Percentiles rank a stretch among this genome's conserved stretches.
phyloP scores from a whole-genome alignment of 2,797 vertebrate species.

The Molossus alvarezi region DNA sequence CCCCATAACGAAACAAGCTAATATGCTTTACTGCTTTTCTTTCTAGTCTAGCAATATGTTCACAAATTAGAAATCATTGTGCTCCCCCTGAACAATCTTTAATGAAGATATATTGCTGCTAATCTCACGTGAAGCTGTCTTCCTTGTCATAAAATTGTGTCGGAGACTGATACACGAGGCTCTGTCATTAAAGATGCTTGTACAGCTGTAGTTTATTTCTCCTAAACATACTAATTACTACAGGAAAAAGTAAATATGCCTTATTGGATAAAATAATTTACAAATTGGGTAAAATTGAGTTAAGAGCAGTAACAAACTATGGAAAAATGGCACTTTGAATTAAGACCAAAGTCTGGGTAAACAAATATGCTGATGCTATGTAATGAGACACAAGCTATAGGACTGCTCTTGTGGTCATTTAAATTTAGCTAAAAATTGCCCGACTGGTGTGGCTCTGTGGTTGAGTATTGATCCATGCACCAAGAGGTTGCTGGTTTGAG shows the following conservation, averaged over 20 bases:
- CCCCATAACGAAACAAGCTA: constrained; percentile 70
- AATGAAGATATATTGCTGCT: constrained; percentile 52
- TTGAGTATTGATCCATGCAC: no score
- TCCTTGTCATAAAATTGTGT: constrained; percentile 8
- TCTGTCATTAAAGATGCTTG: not conserved
- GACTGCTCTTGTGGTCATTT: not conserved
- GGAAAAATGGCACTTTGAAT: not conserved
- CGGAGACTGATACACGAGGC: not conserved
- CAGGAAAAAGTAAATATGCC: not conserved
- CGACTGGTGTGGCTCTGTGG: no score
- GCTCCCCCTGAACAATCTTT: not conserved
- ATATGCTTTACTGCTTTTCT: constrained; percentile 32
- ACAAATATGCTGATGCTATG: not conserved
- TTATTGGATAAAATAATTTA: not conserved
- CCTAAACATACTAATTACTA: not conserved
- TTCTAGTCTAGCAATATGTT: constrained; percentile 13
- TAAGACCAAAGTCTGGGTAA: not conserved
- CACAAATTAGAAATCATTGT: constrained; percentile 53
- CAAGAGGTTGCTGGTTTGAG: no score
- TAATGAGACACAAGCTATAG: not conserved
- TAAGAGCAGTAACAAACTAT: not conserved
- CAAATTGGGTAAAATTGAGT: not conserved
- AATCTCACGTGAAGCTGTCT: constrained; percentile 32
- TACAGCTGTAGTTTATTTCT: not conserved
- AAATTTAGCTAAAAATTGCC: not conserved